Evolutionary conservation across 2,888 invertebrate genomes (phyloP), one percentile per base, ranked within the genome.

Genomic region (Phengaris alcon): DNA sequence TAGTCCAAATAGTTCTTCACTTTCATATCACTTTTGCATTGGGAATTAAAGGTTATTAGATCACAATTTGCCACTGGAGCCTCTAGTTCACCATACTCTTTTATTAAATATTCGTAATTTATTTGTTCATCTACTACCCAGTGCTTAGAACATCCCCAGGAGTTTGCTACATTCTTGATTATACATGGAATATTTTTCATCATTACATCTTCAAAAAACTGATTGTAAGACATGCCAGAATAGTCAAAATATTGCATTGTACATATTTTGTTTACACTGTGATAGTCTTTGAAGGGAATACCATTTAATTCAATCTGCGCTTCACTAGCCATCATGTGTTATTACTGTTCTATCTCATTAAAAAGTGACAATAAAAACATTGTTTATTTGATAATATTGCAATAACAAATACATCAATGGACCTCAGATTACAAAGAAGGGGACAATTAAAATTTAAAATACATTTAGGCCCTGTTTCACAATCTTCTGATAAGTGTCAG

Each of bases 21-120:
- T 75, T 87, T 94, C 94, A 96, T 95, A 77, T 94, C 93, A 80
- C 88, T 84, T 87, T 96, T 97, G 78, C 94, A 94, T 83, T 98
- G 97, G 51, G 96, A 94, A 87, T 97, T 96, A 84, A 94, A 97
- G 84, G 95, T 94, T 80, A 95, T 94, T 81, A 94, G 93, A 76
- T 95, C 94, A 87, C 98, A 99, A 87, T 98, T 95, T 13, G 97
- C 97, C 51, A 98, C 96, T 68, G 97, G 97, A 52, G 97, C 97
- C 75, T 89, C 86, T 73, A 94, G 90, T 75, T 95, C 86, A 64
- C 96, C 96, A 86, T 96, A 96, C 77, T 88, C 87, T 76, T 89
- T 82, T 76, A 83, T 85, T 76, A 97, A 90, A 85, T 95, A 95
- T 77, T 95, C 90, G 84, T 95, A 95, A 90, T 96, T 94, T 75